Percentiles rank a stretch among this genome's conserved stretches.
These are phyloP conservation scores for Plemyria rubiginata DNA, from an alignment of 2,888 invertebrate species.

Conservation along the genomic window DNA sequence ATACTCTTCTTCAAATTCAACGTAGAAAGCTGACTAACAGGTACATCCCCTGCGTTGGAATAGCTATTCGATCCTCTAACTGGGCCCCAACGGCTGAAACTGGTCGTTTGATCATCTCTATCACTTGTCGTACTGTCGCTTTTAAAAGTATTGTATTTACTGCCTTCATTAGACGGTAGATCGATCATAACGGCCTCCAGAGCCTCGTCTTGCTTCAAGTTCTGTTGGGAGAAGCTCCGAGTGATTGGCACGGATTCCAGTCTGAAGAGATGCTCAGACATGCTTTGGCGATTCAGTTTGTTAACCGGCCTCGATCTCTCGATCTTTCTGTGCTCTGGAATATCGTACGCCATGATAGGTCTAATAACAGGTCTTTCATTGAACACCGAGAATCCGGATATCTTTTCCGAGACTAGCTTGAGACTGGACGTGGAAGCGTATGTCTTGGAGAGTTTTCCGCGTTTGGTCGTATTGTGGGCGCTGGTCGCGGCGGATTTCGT, in stretches of 20 bases:
- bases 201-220: constrained; percentile 70
- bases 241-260: constrained; percentile 53
- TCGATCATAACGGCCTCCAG: constrained; percentile 77
- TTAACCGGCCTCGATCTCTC: constrained; percentile 48
- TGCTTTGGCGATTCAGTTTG: constrained; percentile 62
- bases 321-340: constrained; percentile 22
- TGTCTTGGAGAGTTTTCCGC: constrained; percentile 63
- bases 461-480: constrained; percentile 59
- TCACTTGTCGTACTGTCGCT: constrained; percentile 57
- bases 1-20: constrained; percentile 63
- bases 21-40: constrained; percentile 74
- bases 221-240: constrained; percentile 71
- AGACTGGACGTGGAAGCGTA: constrained; percentile 75
- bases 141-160: constrained; percentile 58
- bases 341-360: constrained; percentile 75
- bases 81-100: constrained; percentile 78
- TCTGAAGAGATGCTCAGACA: constrained; percentile 65
- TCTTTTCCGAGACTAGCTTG: constrained; percentile 73
- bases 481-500: constrained; percentile 63
- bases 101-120: constrained; percentile 46
- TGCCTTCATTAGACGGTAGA: constrained; percentile 59
- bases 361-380: constrained; percentile 60
- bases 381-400: constrained; percentile 76
- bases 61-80: constrained; percentile 82
- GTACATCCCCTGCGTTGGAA: constrained; percentile 58